Base-by-base conservation (phyloP, 2,888 invertebrate genomes). In the Eilema sororculum region DNA sequence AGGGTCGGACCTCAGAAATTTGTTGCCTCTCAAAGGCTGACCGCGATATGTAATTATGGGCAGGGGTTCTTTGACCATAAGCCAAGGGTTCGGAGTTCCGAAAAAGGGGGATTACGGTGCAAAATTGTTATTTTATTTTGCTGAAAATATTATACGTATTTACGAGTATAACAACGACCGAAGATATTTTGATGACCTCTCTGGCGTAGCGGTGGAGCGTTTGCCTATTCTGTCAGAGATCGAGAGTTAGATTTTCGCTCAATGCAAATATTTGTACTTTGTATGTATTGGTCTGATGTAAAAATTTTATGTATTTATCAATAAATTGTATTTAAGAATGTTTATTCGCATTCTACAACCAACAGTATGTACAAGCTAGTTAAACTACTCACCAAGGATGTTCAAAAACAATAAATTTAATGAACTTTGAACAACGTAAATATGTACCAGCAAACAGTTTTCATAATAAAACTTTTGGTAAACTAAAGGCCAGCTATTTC, bases 1-100 rank as follows among this genome's bases (percentile, higher is more conserved):
- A 64, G 59, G 79, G 71, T 74, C 59, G 68, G 77, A 69, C 73
- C 63, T 72, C 75, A 78, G 80, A 83, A 82, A 81, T 85, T 72
- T 76, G 78, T 72, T 73, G 70, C 73, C 75, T 75, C 71, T 69
- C 67, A 74, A 66, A 72, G 65, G 46, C 60, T 71, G 73, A 73
- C 73, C 78, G 64, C 72, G 58, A 67, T 77, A 73, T 72, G 73
- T 81, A 75, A 82, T 78, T 73, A 75, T 67, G 67, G 58, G 58
- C 41, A 24, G 65, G 74, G 65, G 59, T 67, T 76, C 78, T 76
- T 65, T 65, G 58, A 56, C 67, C 67, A 41, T 56, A 33, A 56
- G 6, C n/a, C 57, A 10, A n/a, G 59, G 52, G 13, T 46, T 58
- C 61, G 16, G 16, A 25, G 25, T 58, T 58, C 13, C 16, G 13